Conservation (phyloP, 2,888 invertebrate species). For the Limnephilus marmoratus region DNA sequence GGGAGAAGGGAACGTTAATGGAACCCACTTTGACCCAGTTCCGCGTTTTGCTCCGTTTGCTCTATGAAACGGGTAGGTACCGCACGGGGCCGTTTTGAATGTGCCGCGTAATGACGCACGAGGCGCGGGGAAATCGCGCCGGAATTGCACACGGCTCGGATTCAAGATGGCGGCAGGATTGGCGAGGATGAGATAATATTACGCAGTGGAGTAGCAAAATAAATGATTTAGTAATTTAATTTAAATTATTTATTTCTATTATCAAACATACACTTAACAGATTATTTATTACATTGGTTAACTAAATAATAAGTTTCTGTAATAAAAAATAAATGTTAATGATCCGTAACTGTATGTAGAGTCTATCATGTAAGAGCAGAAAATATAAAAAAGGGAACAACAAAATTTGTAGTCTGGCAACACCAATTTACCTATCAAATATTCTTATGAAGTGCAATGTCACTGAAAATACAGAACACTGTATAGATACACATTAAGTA, state of each 20-base stretch:
- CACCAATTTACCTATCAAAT: too few relatives aligned
- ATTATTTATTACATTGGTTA: too few relatives aligned
- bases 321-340: too few relatives aligned
- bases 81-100: slow-evolving; percentile 31
- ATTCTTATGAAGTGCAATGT: too few relatives aligned
- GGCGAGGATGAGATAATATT: background rate
- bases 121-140: slow-evolving; percentile 46
- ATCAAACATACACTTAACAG: too few relatives aligned
- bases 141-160: slow-evolving; percentile 30
- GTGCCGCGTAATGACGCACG: slow-evolving; percentile 49
- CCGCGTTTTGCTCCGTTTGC: slow-evolving; percentile 38
- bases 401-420: too few relatives aligned
- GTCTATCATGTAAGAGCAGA: too few relatives aligned
- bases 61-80: slow-evolving; percentile 38
- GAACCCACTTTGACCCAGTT: slow-evolving; percentile 61
- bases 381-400: too few relatives aligned
- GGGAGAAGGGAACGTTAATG: slow-evolving; percentile 54
- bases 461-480: too few relatives aligned
- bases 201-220: background rate
- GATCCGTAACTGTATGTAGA: too few relatives aligned
- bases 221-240: background rate
- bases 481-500: too few relatives aligned
- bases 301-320: too few relatives aligned
- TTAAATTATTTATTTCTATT: background rate
- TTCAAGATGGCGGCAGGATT: slow-evolving; percentile 53